These are phyloP conservation scores for Mionectes macconnelli DNA, from an alignment of 2,113 vertebrate genomes.

Conservation along the genomic window DNA sequence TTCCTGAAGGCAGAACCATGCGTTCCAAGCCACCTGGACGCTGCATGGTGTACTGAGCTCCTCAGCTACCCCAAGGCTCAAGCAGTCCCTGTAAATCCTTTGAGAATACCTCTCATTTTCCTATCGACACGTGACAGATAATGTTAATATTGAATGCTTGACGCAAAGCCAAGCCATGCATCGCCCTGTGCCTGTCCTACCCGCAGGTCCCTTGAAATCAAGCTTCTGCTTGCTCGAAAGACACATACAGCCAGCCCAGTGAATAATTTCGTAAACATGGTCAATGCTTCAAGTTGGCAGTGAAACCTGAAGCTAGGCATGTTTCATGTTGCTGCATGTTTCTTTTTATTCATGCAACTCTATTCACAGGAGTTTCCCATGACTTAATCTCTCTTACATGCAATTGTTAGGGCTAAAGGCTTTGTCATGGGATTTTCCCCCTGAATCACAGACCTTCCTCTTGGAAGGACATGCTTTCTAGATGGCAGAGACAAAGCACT, in stretches of 20 bases:
- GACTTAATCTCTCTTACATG: conserved; percentile 37
- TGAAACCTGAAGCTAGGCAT: not conserved
- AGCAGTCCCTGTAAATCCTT: too few species aligned
- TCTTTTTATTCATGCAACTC: conserved; percentile 12
- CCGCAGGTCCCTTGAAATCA: not conserved
- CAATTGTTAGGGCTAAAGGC: conserved; percentile 25
- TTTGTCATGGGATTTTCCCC: conserved; percentile 64
- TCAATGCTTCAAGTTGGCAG: not conserved
- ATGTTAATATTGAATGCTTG: not conserved
- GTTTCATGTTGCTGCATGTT: conserved; percentile 65
- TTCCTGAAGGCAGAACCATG: not conserved
- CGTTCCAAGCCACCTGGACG: fast-evolving
- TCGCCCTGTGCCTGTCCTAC: too few species aligned
- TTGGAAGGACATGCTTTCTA: not conserved
- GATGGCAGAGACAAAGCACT: conserved; percentile 1
- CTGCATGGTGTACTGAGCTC: fast-evolving
- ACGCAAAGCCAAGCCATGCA: not conserved
- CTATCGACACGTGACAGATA: fast-evolving
- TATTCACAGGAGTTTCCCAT: conserved; percentile 40
- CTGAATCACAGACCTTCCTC: conserved; percentile 42
- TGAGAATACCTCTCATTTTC: not conserved
- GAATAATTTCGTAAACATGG: fast-evolving
- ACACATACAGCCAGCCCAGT: fast-evolving
- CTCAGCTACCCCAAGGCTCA: fast-evolving
- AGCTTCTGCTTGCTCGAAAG: not conserved